Evolutionary conservation across 2,888 invertebrate genomes (phyloP).

Genomic region (Lordiphosa andalusiaca): DNA sequence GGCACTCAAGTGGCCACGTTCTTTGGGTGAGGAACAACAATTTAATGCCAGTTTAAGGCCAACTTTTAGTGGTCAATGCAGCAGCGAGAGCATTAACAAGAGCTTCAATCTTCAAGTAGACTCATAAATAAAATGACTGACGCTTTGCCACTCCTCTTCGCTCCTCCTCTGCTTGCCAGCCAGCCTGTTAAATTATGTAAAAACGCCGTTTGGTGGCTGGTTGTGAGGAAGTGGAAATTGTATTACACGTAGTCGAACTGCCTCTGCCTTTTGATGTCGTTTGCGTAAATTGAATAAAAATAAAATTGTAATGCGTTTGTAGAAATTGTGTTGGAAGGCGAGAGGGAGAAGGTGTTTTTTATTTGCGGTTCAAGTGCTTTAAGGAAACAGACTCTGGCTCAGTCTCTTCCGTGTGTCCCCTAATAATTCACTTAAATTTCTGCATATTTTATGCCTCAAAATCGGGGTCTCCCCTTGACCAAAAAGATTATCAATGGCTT

Average conservation of each 20-base stretch:
- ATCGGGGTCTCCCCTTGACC: neutral
- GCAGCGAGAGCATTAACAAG: conserved; percentile 28
- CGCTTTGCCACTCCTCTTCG: conserved; percentile 13
- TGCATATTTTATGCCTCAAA: no score
- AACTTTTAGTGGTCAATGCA: conserved; percentile 72
- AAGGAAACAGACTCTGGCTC: neutral
- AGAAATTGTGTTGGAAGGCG: conserved; percentile 5
- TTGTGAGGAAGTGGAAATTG: conserved; percentile 37
- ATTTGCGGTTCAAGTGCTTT: conserved; percentile 1
- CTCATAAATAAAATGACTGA: conserved; percentile 39
- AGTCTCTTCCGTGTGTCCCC: neutral
- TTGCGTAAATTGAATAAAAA: conserved; percentile 66
- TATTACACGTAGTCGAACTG: conserved; percentile 43
- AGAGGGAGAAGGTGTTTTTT: conserved; percentile 1
- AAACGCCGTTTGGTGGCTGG: conserved; percentile 34
- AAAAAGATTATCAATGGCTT: conserved; percentile 33
- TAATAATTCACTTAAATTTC: conserved; percentile 6
- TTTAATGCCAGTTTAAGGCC: conserved; percentile 67
- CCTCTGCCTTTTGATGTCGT: conserved; percentile 58
- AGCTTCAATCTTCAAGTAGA: conserved; percentile 29
- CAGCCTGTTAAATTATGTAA: conserved; percentile 65
- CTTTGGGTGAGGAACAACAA: conserved; percentile 36
- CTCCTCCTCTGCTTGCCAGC: conserved; percentile 1
- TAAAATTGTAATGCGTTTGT: conserved; percentile 55
- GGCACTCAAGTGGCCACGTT: conserved; percentile 66